Percentiles rank a stretch among this genome's conserved stretches.
Conservation (phyloP, 2,797 vertebrate species). For the Aphelocoma californica region DNA sequence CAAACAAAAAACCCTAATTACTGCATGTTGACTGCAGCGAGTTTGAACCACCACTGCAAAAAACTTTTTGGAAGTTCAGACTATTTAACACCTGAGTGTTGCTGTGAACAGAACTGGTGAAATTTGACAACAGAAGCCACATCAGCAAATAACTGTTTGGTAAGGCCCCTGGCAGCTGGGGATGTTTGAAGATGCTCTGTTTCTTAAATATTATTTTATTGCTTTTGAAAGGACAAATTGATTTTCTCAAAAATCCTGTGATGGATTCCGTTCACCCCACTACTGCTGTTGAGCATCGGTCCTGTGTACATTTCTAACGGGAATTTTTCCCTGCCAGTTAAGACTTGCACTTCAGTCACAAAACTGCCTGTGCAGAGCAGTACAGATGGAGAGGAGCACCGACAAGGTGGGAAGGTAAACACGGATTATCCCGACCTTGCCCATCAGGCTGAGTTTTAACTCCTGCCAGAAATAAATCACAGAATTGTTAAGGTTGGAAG, state of each 20-base stretch:
- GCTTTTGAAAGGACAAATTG: not conserved
- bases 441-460: not conserved
- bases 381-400: not conserved
- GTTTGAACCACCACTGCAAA: not conserved
- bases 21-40: fast-evolving
- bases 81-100: fast-evolving
- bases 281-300: fast-evolving
- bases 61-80: not conserved
- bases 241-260: not conserved
- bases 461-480: not conserved
- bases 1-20: fast-evolving
- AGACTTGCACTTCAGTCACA: not conserved
- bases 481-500: not conserved
- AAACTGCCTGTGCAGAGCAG: not conserved
- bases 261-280: fast-evolving
- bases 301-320: fast-evolving
- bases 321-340: not conserved
- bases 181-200: fast-evolving
- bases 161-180: not conserved
- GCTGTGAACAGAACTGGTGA: not conserved
- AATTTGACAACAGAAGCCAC: not conserved
- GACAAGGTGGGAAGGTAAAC: fast-evolving
- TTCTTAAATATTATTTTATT: not conserved
- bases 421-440: not conserved
- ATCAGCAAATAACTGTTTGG: fast-evolving